These are phyloP conservation scores for Gymnosoma rotundatum DNA, from an alignment of 2,888 invertebrate genomes.

Conservation along the genomic window DNA sequence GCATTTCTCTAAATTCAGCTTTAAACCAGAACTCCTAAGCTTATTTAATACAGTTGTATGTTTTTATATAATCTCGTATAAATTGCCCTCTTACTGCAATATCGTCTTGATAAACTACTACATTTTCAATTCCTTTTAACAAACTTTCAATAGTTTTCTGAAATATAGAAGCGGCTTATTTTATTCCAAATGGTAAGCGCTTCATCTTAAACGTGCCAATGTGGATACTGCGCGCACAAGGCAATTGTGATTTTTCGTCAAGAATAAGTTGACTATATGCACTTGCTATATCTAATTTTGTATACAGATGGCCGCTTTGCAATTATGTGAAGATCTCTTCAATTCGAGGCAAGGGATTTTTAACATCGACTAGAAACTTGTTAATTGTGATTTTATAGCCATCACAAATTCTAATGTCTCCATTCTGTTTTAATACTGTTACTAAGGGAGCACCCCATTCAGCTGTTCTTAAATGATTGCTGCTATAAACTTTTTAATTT, in stretches of 20 bases:
- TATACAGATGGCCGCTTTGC: slow-evolving; percentile 3
- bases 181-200: slow-evolving; percentile 1
- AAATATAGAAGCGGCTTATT: slow-evolving; percentile 2
- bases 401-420: slow-evolving; percentile 5
- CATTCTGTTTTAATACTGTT: slow-evolving; percentile 10
- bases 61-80: background rate
- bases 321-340: slow-evolving; percentile 32
- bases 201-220: slow-evolving; percentile 7
- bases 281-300: slow-evolving; percentile 10
- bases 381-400: slow-evolving; percentile 28
- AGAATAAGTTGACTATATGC: slow-evolving; percentile 10
- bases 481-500: no score
- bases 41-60: slow-evolving; percentile 17
- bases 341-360: slow-evolving; percentile 23
- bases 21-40: slow-evolving; percentile 6
- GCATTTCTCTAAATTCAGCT: slow-evolving; percentile 16
- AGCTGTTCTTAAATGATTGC: no score
- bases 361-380: slow-evolving; percentile 26
- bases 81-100: background rate
- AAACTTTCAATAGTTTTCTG: slow-evolving; percentile 25
- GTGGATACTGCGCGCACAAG: background rate
- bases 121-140: background rate
- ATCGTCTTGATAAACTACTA: no score
- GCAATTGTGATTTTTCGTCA: slow-evolving; percentile 9
- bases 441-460: no score